A percentile compares a stretch with the other conserved stretches of the same genome.
These are phyloP conservation scores for Calcarius lapponicus DNA, from an alignment of 2,797 vertebrate species.

Conservation along the genomic window DNA sequence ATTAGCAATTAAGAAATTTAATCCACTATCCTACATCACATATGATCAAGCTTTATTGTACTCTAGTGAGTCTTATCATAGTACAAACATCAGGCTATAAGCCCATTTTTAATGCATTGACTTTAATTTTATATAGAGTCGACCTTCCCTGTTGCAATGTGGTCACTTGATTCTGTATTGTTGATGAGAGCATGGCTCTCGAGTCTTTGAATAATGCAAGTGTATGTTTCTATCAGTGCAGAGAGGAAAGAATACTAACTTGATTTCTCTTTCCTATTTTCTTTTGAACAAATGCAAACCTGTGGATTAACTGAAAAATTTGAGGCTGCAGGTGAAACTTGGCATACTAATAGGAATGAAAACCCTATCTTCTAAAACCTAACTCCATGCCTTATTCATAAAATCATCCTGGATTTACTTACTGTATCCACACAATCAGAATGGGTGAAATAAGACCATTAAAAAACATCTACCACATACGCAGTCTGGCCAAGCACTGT, in stretches of 20 bases:
- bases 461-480: background rate
- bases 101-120: background rate
- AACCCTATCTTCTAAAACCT: background rate
- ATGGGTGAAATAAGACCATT: background rate
- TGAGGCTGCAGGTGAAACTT: background rate
- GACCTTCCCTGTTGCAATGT: background rate
- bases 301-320: background rate
- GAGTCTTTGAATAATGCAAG: background rate
- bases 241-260: background rate
- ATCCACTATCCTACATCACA: conserved; percentile 42
- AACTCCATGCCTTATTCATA: background rate
- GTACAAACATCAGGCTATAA: conserved; percentile 35
- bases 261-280: conserved; percentile 6
- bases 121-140: background rate
- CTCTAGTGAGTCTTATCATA: conserved; percentile 14
- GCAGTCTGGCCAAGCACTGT: background rate
- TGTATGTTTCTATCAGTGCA: background rate
- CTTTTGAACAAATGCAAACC: conserved; percentile 14
- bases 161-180: background rate
- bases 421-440: background rate
- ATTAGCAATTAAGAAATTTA: conserved; percentile 56
- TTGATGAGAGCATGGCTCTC: background rate
- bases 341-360: background rate
- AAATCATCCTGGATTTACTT: background rate
- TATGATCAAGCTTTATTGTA: conserved; percentile 52